Evolutionary conservation across 2,113 vertebrate genomes (phyloP).

Genomic region (Oplegnathus fasciatus): DNA sequence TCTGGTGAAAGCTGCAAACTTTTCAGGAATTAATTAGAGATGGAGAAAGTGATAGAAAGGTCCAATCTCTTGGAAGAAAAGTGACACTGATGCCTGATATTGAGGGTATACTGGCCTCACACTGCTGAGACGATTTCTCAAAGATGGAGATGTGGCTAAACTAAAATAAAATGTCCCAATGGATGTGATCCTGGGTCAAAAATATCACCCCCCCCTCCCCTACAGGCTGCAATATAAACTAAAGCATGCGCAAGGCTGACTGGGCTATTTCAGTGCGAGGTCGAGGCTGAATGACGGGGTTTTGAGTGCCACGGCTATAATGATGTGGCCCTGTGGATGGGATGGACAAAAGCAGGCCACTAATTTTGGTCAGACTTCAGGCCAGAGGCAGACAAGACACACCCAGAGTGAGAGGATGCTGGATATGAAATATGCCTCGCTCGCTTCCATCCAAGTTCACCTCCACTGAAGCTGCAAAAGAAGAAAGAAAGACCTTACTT

Average conservation of each 20-base stretch:
- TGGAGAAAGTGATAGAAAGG: not conserved
- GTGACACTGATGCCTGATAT: not conserved
- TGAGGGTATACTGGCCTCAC: not conserved
- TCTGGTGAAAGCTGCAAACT: not conserved
- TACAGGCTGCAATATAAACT: slow-evolving; percentile 24
- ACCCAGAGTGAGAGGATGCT: slow-evolving; percentile 74
- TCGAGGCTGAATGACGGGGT: slow-evolving; percentile 78
- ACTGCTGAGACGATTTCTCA: not conserved
- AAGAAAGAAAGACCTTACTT: not conserved
- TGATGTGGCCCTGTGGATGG: slow-evolving; percentile 80
- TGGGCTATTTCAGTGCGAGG: slow-evolving; percentile 76
- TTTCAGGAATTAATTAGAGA: slow-evolving; percentile 1
- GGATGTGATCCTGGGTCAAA: slow-evolving; percentile 44
- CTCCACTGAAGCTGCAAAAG: slow-evolving; percentile 36
- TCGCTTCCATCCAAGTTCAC: slow-evolving; percentile 26
- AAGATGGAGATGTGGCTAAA: slow-evolving; percentile 1
- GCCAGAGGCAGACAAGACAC: slow-evolving; percentile 77
- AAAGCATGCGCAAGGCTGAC: slow-evolving; percentile 23
- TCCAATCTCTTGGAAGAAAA: not conserved
- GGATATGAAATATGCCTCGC: slow-evolving; percentile 39
- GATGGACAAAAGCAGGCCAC: slow-evolving; percentile 80
- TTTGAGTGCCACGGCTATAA: slow-evolving; percentile 73
- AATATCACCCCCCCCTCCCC: slow-evolving; percentile 36
- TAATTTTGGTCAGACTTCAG: slow-evolving; percentile 83
- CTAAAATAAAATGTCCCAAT: slow-evolving; percentile 48